Conservation (phyloP, 2,888 invertebrate genomes). For the Tupiocoris notatus region DNA sequence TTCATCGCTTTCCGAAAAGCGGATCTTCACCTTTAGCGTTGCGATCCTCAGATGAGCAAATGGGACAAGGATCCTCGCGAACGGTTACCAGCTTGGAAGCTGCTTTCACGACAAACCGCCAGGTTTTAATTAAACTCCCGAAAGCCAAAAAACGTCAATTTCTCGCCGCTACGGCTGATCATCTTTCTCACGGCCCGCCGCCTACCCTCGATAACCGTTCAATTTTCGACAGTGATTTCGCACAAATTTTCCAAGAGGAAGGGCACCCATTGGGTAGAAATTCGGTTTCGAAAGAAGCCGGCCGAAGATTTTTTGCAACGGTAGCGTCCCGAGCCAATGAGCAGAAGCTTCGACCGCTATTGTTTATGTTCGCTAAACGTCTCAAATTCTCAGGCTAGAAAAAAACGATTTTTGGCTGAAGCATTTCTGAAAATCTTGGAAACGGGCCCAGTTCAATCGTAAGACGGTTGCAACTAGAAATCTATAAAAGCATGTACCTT, state of each 20-base stretch:
- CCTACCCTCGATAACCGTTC: neutral
- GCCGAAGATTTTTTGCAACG: neutral
- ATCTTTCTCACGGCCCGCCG: neutral
- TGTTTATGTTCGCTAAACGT: too few species aligned
- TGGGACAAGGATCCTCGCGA: neutral
- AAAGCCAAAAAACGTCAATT: neutral
- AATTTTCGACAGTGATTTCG: neutral
- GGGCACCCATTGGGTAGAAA: too few species aligned
- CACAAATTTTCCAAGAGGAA: neutral
- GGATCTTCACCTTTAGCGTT: neutral
- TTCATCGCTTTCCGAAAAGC: too few species aligned
- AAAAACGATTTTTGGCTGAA: too few species aligned
- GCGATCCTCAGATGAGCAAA: neutral
- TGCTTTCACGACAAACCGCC: neutral
- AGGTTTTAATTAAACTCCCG: neutral
- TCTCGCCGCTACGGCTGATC: neutral
- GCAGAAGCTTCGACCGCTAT: neutral
- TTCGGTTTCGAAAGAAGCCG: neutral
- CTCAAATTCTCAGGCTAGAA: too few species aligned
- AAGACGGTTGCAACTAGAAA: too few species aligned
- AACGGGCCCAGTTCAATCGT: too few species aligned
- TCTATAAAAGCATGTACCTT: too few species aligned
- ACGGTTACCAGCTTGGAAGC: neutral
- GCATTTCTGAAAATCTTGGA: too few species aligned
- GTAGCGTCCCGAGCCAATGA: neutral